Conservation (phyloP, 2,888 invertebrate species). For the Lochmaea capreae region DNA sequence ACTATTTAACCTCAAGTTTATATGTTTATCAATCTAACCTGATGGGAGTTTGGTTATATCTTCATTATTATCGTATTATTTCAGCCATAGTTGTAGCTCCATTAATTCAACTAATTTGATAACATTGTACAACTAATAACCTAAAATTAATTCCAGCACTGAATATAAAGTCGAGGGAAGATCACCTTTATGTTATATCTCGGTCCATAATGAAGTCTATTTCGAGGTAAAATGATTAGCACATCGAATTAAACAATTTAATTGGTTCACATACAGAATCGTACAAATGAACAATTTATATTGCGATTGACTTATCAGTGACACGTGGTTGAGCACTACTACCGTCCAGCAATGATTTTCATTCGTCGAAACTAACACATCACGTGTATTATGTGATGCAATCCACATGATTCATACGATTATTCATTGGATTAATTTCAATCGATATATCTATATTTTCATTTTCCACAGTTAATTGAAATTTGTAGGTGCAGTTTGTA, state of each 20-base stretch:
- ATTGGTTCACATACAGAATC: slow-evolving; percentile 41
- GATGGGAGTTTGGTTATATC: too few relatives aligned
- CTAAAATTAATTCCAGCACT: neutral
- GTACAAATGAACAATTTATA: slow-evolving; percentile 37
- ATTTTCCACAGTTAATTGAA: too few relatives aligned
- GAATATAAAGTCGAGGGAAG: neutral
- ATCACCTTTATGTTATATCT: neutral
- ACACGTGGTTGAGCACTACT: slow-evolving; percentile 13
- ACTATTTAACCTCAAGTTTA: too few relatives aligned
- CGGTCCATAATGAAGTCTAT: neutral
- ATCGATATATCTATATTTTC: too few relatives aligned
- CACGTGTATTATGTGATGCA: neutral
- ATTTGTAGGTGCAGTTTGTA: too few relatives aligned
- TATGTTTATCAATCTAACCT: too few relatives aligned
- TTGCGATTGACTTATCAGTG: slow-evolving; percentile 30
- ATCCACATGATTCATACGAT: too few relatives aligned
- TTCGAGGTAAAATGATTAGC: slow-evolving; percentile 28
- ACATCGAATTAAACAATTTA: slow-evolving; percentile 41
- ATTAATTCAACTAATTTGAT: too few relatives aligned
- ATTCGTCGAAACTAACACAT: slow-evolving; percentile 9
- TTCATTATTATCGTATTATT: too few relatives aligned
- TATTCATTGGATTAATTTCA: too few relatives aligned
- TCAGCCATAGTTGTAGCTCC: too few relatives aligned
- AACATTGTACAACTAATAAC: too few relatives aligned
- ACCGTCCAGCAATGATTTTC: slow-evolving; percentile 1